Evolutionary conservation across 2,888 invertebrate genomes (phyloP), one percentile per base, ranked within the genome.

Genomic region (Pedicia rivosa): DNA sequence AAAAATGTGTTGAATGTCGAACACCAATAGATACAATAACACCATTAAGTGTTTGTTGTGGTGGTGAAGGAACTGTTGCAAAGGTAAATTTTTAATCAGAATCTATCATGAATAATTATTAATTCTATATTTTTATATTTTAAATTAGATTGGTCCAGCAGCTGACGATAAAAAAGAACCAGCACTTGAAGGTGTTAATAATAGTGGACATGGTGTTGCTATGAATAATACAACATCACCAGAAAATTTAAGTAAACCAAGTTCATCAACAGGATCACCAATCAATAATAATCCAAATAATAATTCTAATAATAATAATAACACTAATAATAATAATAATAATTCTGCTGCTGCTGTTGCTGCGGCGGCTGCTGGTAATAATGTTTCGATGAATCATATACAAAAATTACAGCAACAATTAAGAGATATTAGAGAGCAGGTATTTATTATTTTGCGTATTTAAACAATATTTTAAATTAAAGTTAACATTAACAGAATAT

Each of bases 391-490:
- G 40, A 74, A 73, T 40, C 92, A 94, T 60, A 81, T 94, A 39
- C 82, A 86, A 56, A 88, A 88, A 54, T 63, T 90, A 29, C 86
- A 87, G 54, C 92, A 95, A 56, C 94, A 95, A 55, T 63, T 97
- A 43, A 91, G 94, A 61, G 95, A 95, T 57, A 94, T 95, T 51
- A 94, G 92, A 57, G 94, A 95, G 62, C 92, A 92, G 75, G 91
- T 87, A 54, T 5, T 13, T 20, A 22, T 3, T 13, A 10, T 28
- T 10, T 28, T 3, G 9, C 9, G n/a, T 45, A 70, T 68, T 4
- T 72, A 95, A 91, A 95, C 94, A 2, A 91, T 92, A 83, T 97
- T 95, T 55, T 95, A 95, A 4, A 92, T 97, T 44, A n/a, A n/a
- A n/a, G n/a, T n/a, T n/a, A n/a, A n/a, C n/a, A n/a, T n/a, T n/a